Evolutionary conservation across 1,140 invertebrate genomes (phyloP).

Genomic region (Zaprionus lachaisei): DNA sequence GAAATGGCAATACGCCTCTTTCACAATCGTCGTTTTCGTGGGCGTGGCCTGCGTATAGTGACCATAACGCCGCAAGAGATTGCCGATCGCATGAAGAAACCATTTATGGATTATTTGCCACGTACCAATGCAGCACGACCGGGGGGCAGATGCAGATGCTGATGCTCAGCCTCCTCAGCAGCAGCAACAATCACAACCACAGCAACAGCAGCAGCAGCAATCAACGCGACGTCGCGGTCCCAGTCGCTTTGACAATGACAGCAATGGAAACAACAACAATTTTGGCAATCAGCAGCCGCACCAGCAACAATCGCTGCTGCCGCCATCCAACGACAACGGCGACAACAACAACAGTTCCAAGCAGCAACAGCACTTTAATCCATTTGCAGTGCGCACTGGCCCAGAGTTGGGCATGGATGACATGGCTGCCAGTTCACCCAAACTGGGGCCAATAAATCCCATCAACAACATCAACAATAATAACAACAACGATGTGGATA

Average conservation of each 20-base stretch:
- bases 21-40: conserved; percentile 90
- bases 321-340: conserved; percentile 17
- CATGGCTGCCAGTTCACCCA: conserved; percentile 15
- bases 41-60: conserved; percentile 88
- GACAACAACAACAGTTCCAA: conserved; percentile 34
- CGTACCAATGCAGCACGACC: conserved; percentile 58
- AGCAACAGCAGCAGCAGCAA: conserved; percentile 16
- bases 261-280: conserved; percentile 18
- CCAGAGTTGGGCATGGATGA: conserved; percentile 28
- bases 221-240: conserved; percentile 60
- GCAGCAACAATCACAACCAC: conserved; percentile 13
- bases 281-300: neutral
- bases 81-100: conserved; percentile 79
- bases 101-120: conserved; percentile 77
- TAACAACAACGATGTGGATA: neutral
- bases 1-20: conserved; percentile 86
- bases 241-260: conserved; percentile 63
- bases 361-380: conserved; percentile 63
- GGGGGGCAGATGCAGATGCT: neutral
- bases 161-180: conserved; percentile 14
- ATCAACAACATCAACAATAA: conserved; percentile 20
- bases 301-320: neutral
- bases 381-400: conserved; percentile 43
- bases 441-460: neutral
- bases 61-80: conserved; percentile 88